Conservation (phyloP, 2,888 invertebrate species). For the Ochropleura leucogaster region DNA sequence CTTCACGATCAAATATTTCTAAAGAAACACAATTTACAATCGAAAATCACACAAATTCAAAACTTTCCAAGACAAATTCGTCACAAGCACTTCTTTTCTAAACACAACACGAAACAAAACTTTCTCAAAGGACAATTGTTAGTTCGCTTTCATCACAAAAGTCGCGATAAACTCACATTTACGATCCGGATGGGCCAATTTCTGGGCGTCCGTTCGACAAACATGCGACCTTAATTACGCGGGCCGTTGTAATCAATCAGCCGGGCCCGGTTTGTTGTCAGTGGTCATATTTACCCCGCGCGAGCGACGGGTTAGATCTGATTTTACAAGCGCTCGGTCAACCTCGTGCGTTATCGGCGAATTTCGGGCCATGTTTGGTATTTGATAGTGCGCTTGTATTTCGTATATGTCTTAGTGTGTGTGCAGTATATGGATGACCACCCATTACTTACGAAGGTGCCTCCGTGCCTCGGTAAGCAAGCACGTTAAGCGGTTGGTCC, state of each 20-base stretch:
- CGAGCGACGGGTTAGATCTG: constrained; percentile 62
- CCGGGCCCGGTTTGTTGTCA: constrained; percentile 66
- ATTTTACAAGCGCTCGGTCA: constrained; percentile 56
- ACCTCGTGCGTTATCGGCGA: constrained; percentile 40
- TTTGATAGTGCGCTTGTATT: not conserved
- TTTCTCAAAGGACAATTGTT: constrained; percentile 31
- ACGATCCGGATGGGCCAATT: constrained; percentile 61
- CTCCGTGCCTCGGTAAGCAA: not conserved
- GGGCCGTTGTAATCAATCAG: constrained; percentile 74
- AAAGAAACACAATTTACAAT: constrained; percentile 1
- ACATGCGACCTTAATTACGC: constrained; percentile 75
- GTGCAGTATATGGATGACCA: too few species aligned
- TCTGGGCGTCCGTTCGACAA: constrained; percentile 63
- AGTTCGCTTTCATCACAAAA: constrained; percentile 33
- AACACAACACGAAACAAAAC: constrained; percentile 21
- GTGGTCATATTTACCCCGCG: constrained; percentile 65
- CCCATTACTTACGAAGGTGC: not conserved
- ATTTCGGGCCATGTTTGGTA: constrained; percentile 25
- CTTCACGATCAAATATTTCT: not conserved
- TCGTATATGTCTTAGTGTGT: not conserved
- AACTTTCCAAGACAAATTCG: constrained; percentile 19
- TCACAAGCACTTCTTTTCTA: not conserved
- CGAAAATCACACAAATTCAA: constrained; percentile 30
- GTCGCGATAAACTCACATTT: constrained; percentile 55
- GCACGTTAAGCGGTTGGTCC: not conserved